Conservation (phyloP, 2,888 invertebrate species). For the Amphiduros pacificus region DNA sequence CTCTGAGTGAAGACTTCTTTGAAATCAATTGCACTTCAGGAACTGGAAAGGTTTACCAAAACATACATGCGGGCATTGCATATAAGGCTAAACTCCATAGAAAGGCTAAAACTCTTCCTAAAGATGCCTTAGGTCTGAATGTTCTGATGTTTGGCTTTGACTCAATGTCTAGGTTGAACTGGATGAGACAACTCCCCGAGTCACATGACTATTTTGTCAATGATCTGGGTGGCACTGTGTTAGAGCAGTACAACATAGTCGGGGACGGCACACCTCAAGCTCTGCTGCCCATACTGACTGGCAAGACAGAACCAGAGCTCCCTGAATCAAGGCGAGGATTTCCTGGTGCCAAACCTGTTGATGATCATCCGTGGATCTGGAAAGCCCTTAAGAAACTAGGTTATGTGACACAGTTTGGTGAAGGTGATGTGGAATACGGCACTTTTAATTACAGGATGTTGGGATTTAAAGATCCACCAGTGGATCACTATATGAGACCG, state of each 20-base stretch:
- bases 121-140: slow-evolving; percentile 66
- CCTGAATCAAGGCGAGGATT: slow-evolving; percentile 45
- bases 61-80: slow-evolving; percentile 68
- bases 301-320: slow-evolving; percentile 10
- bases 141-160: slow-evolving; percentile 87
- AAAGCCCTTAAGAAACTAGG: slow-evolving; percentile 68
- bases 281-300: slow-evolving; percentile 16
- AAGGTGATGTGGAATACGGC: slow-evolving; percentile 81
- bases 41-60: slow-evolving; percentile 66
- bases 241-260: slow-evolving; percentile 22
- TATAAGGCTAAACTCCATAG: slow-evolving; percentile 16
- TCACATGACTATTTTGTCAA: slow-evolving; percentile 41
- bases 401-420: slow-evolving; percentile 75
- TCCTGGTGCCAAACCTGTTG: slow-evolving; percentile 68
- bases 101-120: not conserved
- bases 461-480: slow-evolving; percentile 80
- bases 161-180: slow-evolving; percentile 76
- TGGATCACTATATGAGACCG: slow-evolving; percentile 85
- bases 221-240: slow-evolving; percentile 34
- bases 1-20: slow-evolving; percentile 48
- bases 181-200: slow-evolving; percentile 42
- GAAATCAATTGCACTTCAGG: slow-evolving; percentile 44
- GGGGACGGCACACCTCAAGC: slow-evolving; percentile 12
- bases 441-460: slow-evolving; percentile 81
- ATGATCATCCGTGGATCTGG: slow-evolving; percentile 85